Evolutionary conservation across 2,888 invertebrate genomes (phyloP), one percentile per base, ranked within the genome.

Genomic region (Drosophila neutralis): DNA sequence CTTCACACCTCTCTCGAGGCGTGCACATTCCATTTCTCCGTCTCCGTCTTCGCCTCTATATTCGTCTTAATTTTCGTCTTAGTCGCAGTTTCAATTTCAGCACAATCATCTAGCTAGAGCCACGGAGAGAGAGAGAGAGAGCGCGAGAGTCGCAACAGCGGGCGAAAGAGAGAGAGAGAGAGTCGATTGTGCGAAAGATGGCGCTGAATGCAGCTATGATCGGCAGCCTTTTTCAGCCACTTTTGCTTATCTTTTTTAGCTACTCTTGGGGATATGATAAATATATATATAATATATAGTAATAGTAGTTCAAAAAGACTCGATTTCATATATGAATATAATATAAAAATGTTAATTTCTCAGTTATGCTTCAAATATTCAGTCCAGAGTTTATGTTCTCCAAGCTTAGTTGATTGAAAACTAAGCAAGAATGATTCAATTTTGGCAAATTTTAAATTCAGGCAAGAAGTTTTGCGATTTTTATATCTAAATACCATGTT

Each of bases 1-100:
- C 78, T 85, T 85, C 85, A 81, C 87, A 85, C 84, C 84, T 85
- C 35, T 42, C 45, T 21, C 18, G 48, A 69, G 75, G 73, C 69
- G 56, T 57, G 38, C 57, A 27, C 56, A 57, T 48, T 62, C 68
- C 29, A 40, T 56, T 33, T 65, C 57, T 62, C 53, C 35, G 40
- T 21, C 36, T 42, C 29, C 42, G 52, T 31, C 38, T 36, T 31
- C 21, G 59, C 21, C n/a, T 29, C 38, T 24, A 24, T 45, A n/a
- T 45, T 24, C 45, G 45, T 45, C 24, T 45, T 24, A 35, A 52
- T 24, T n/a, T 24, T 40, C 24, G 45, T 51, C 51, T n/a, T 29
- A n/a, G 51, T n/a, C 29, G 45, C 15, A 24, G 24, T 45, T 45
- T 56, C 54, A 49, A 36, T 53, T 58, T 68, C 60, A 70, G 77